Conservation (phyloP, 1,140 invertebrate genomes). For the Drosophila kohkoa region DNA sequence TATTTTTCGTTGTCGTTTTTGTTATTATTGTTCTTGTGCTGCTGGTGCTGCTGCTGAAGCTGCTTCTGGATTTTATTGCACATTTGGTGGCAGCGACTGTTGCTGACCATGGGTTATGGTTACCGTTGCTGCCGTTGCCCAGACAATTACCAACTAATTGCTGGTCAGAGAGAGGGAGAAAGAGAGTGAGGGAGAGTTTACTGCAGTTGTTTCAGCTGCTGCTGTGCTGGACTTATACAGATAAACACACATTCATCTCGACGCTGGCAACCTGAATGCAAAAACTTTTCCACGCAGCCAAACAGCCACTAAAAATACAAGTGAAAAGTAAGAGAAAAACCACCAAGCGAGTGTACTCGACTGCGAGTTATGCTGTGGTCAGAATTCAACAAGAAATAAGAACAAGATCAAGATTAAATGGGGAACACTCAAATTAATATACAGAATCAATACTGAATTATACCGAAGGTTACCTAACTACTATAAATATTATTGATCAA, state of each 20-base stretch:
- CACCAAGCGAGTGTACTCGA: background rate
- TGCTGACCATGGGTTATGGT: slow-evolving; percentile 23
- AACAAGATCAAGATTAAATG: too few relatives aligned
- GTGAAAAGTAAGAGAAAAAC: background rate
- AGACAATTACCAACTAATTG: slow-evolving; percentile 66
- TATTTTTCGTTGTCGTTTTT: slow-evolving; percentile 34
- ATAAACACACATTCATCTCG: slow-evolving; percentile 35
- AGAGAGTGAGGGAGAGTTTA: background rate
- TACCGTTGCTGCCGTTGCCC: slow-evolving; percentile 6
- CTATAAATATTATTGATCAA: too few relatives aligned
- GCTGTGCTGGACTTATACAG: slow-evolving; percentile 28
- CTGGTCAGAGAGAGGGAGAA: background rate
- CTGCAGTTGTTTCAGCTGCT: slow-evolving; percentile 37
- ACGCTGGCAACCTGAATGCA: slow-evolving; percentile 20
- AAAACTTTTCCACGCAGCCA: slow-evolving; percentile 18
- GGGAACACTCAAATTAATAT: too few relatives aligned
- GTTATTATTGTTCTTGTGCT: slow-evolving; percentile 38
- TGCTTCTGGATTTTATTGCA: slow-evolving; percentile 53
- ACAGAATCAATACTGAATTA: too few relatives aligned
- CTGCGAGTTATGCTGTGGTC: background rate
- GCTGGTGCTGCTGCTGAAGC: background rate
- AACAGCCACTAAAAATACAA: slow-evolving; percentile 6
- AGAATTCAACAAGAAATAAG: too few relatives aligned
- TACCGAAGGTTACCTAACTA: too few relatives aligned
- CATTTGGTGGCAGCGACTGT: slow-evolving; percentile 25